phyloP scores from a whole-genome alignment of 2,797 vertebrate genomes.

The Pseudochromis fuscus region DNA sequence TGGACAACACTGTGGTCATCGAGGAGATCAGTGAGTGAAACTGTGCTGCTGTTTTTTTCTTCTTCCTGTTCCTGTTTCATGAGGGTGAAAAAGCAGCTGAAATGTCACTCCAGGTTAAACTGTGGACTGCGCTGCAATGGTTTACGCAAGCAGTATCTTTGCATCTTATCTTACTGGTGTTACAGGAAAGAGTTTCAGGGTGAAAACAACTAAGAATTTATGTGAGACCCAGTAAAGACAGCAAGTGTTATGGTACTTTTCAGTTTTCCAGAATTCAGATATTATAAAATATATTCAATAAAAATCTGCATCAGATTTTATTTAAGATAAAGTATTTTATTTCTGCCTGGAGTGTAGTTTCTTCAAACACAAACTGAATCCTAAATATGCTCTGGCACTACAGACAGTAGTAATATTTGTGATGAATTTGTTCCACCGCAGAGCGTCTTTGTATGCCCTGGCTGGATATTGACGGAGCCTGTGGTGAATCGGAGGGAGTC shows the following conservation, averaged over 20 bases:
- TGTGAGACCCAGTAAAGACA: background rate
- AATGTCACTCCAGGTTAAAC: slow-evolving; percentile 15
- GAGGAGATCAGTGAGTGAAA: slow-evolving; percentile 95
- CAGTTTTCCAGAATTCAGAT: no score
- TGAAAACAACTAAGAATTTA: background rate
- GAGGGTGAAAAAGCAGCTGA: slow-evolving; percentile 6
- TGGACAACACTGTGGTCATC: slow-evolving; percentile 99
- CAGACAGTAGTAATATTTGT: background rate
- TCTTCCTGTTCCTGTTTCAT: background rate
- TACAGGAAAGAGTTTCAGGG: background rate
- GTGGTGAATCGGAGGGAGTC: slow-evolving; percentile 67
- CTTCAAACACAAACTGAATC: background rate
- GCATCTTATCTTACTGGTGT: background rate
- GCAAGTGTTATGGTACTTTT: background rate
- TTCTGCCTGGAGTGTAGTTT: no score
- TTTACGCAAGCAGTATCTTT: slow-evolving; percentile 5
- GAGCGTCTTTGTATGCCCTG: slow-evolving; percentile 91
- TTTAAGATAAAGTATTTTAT: no score
- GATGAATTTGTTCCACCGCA: slow-evolving; percentile 56
- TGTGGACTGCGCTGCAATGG: background rate
- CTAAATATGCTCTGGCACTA: background rate
- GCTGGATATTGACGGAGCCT: slow-evolving; percentile 78
- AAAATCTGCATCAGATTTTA: background rate
- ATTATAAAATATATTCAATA: no score
- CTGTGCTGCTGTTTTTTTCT: slow-evolving; percentile 7